Evolutionary conservation across 2,888 invertebrate species (phyloP).

Genomic region (Pycnomerus fuliginosus): DNA sequence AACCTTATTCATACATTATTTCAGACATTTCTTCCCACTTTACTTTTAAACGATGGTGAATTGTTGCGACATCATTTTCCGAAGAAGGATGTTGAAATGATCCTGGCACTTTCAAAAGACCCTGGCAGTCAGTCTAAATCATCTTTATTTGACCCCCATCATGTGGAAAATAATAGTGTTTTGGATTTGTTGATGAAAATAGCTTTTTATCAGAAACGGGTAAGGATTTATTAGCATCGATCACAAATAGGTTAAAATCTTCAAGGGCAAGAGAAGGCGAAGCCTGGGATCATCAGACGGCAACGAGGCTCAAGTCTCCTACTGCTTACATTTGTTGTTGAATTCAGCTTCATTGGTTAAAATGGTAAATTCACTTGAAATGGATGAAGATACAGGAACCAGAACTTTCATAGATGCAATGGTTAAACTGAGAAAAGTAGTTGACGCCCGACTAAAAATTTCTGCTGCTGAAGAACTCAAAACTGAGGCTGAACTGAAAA

Average conservation of each 20-base stretch:
- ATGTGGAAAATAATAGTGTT: not conserved
- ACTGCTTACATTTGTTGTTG: no score
- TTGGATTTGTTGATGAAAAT: constrained; percentile 7
- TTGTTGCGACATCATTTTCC: constrained; percentile 29
- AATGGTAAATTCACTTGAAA: no score
- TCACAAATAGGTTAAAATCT: constrained; percentile 5
- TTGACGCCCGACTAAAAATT: not conserved
- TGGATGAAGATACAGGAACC: no score
- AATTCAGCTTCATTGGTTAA: no score
- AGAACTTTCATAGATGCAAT: no score
- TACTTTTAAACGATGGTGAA: constrained; percentile 29
- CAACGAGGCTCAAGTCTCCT: no score
- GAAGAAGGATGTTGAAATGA: constrained; percentile 23
- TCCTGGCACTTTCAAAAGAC: constrained; percentile 19
- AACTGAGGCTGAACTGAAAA: not conserved
- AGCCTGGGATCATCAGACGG: no score
- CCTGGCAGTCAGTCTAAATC: no score
- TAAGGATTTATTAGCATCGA: constrained; percentile 6
- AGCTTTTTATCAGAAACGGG: constrained; percentile 9
- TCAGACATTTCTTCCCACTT: constrained; percentile 21
- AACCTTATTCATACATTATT: constrained; percentile 27
- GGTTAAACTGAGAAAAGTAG: not conserved
- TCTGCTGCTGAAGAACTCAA: not conserved
- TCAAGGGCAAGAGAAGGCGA: no score
- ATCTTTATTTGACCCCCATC: no score